phyloP scores from a whole-genome alignment of 2,113 vertebrate genomes.

The Butorides virescens region DNA sequence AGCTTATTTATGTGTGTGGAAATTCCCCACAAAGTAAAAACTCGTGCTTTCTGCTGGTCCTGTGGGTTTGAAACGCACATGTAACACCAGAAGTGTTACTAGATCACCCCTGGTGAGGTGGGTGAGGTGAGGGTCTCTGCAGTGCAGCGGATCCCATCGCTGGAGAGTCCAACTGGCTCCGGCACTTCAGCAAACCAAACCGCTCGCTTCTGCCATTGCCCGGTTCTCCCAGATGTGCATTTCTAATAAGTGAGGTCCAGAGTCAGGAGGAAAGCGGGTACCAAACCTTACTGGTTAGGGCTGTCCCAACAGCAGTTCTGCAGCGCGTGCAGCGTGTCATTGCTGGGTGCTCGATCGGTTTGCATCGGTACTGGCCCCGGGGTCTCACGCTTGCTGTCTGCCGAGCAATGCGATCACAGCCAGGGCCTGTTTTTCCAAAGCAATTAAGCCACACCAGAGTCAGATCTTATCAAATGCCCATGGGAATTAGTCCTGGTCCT shows the following conservation, averaged over 20 bases:
- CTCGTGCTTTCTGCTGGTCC: not conserved
- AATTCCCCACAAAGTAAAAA: not conserved
- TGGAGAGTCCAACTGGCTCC: not conserved
- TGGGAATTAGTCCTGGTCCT: not conserved
- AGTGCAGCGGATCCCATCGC: accelerated
- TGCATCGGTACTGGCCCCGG: accelerated
- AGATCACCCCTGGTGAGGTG: not conserved
- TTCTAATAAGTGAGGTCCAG: not conserved
- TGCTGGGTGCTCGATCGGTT: not conserved
- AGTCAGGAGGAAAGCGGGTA: not conserved
- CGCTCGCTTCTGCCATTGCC: not conserved
- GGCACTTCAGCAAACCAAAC: not conserved
- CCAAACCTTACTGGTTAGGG: not conserved
- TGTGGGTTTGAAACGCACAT: not conserved
- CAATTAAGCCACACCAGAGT: not conserved
- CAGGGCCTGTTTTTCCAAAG: not conserved
- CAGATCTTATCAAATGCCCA: not conserved
- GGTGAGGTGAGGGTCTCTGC: not conserved
- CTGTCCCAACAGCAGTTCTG: not conserved
- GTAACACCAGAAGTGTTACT: not conserved
- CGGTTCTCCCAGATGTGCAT: accelerated
- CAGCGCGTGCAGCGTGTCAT: not conserved
- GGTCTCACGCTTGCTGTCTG: not conserved
- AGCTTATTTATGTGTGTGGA: not conserved
- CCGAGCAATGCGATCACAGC: not conserved